A percentile compares a stretch with the other conserved stretches of the same genome.
Evolutionary conservation across 2,113 vertebrate species (phyloP).

Genomic region (Oncorhynchus clarkii): DNA sequence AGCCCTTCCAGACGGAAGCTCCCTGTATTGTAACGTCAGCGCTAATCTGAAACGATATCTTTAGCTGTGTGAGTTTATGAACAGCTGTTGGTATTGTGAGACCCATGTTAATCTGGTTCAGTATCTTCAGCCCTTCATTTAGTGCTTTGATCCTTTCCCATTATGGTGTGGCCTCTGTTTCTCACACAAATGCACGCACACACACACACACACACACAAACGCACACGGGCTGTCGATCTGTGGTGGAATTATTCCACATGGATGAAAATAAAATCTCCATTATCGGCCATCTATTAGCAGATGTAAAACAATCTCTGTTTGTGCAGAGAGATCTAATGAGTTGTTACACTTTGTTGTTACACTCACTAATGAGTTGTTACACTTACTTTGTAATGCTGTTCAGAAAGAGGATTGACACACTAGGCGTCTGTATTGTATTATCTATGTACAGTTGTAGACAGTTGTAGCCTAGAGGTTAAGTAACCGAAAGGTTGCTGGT

Average conservation of each 20-base stretch:
- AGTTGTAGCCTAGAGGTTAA: no score
- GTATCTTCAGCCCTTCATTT: slow-evolving; percentile 72
- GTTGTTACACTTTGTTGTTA: neutral
- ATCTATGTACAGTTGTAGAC: neutral
- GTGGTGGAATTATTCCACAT: slow-evolving; percentile 60
- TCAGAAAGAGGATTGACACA: neutral
- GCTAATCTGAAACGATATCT: slow-evolving; percentile 72
- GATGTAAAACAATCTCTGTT: slow-evolving; percentile 42
- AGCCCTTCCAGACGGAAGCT: slow-evolving; percentile 68
- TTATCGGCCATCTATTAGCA: slow-evolving; percentile 44
- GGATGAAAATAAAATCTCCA: slow-evolving; percentile 38
- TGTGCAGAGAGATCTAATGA: neutral
- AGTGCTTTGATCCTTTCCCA: slow-evolving; percentile 73
- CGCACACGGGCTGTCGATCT: slow-evolving; percentile 21
- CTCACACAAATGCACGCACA: no score
- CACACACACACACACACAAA: no score
- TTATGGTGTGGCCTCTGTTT: slow-evolving; percentile 56
- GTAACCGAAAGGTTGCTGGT: no score
- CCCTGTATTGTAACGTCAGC: slow-evolving; percentile 58
- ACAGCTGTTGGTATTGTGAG: slow-evolving; percentile 74
- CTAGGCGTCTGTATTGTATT: neutral
- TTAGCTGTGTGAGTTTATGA: slow-evolving; percentile 62
- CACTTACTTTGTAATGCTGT: neutral
- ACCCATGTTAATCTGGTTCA: slow-evolving; percentile 72
- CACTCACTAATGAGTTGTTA: neutral